Base-by-base conservation (phyloP, 2,113 vertebrate genomes). In the Petroica traversi region DNA sequence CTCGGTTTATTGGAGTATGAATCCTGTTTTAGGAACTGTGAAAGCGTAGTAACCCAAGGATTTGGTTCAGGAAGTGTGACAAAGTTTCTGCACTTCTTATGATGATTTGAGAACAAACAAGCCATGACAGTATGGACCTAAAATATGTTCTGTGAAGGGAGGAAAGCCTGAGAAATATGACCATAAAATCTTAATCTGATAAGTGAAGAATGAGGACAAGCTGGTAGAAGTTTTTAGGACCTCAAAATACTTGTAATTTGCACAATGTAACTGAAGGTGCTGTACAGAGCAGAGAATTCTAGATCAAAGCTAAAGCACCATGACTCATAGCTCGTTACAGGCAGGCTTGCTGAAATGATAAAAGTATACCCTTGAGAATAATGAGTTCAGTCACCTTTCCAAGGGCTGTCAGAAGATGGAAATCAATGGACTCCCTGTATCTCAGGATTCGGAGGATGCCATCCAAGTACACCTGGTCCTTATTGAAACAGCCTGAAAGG, bases 391-490 rank as follows among this genome's bases (percentile, higher is more conserved):
- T 96, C 95, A 99, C 99, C 98, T 99, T 99, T 74, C 99, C 99
- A 31, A 99, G 98, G n/a, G 99, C 98, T 83, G 98, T 99, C 78
- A 99, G 98, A 34, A 99, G 98, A 36, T 98, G 97, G 74, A 99
- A 99, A 98, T 99, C 97, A 54, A 99, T 99, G 96, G 98, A 98
- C 34, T 98, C 97, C 90, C 99, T 98, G 92, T 99, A 97, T 54
- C 99, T 98, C 34, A 99, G 98, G 92, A 99, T 98, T 94, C 97
- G 98, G 86, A 99, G 98, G 94, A 99, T 98, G 43, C 99, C 99
- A 34, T 99, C 99, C 94, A 99, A 92, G 88, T 99, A 99, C 11
- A 99, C 99, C 92, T 99, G 99, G 95, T 99, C 99, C 97, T 99
- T 99, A 97, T 98, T 99, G 98, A 99, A 99, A 93, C 99, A 99